Base-by-base conservation (phyloP, 2,888 invertebrate genomes). In the Cecidostiba fungosa region DNA sequence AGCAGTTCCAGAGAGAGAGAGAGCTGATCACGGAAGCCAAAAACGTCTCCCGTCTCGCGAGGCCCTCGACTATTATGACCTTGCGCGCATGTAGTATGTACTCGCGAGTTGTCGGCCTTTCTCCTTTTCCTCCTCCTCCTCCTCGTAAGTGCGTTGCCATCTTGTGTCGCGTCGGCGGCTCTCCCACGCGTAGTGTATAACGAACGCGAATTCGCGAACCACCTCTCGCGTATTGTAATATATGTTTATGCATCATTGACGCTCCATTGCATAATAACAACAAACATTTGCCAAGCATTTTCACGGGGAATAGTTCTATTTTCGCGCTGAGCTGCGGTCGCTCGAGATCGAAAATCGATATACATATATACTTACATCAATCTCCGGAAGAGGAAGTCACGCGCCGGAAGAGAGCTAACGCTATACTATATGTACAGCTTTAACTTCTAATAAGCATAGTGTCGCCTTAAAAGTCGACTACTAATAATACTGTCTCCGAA, bases 351-450 rank as follows among this genome's bases (percentile, higher is more conserved):
- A 32, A 73, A 39, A 47, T 23, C 29, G 8, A 66, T 73, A 72
- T 43, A 16, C 26, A 32, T 23, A n/a, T 23, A 23, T 59, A 23
- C n/a, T n/a, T n/a, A 23, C 23, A 59, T 59, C 81, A 82, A 70
- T 77, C 62, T n/a, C 23, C 10, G 74, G 59, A 54, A 82, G 77
- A 83, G 85, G 87, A 88, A 88, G 87, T 89, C 88, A 82, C 83
- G 86, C 77, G 86, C 86, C 86, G 87, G 87, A 87, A 87, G 85
- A 81, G 69, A 66, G 29, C 54, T 29, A 76, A 50, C 70, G 66
- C 62, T 62, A n/a, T n/a, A 54, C 70, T 36, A 32, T n/a, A n/a
- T n/a, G n/a, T n/a, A n/a, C n/a, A n/a, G n/a, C 43, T 43, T 12
- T 43, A 43, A 43, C 77, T 74, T 69, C 77, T 50, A 47, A 29